Conservation (phyloP, 2,113 vertebrate species). For the Pterocles gutturalis region DNA sequence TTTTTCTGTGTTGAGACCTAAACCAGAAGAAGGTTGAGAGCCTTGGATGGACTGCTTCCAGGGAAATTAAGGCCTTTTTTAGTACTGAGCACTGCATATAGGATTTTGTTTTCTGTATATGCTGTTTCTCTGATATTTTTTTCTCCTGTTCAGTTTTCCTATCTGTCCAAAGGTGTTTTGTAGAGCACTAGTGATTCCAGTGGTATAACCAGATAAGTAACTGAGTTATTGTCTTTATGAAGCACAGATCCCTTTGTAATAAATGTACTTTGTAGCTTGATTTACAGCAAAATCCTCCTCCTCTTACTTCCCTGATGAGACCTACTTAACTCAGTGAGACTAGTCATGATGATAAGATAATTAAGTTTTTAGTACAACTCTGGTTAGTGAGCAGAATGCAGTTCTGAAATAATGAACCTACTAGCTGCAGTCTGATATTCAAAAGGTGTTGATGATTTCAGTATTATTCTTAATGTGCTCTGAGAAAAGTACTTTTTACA, state of each 20-base stretch:
- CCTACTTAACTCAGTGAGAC: slow-evolving; percentile 63
- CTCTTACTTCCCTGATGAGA: slow-evolving; percentile 46
- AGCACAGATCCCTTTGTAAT: slow-evolving; percentile 42
- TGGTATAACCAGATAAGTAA: slow-evolving; percentile 24
- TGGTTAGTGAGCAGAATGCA: slow-evolving; percentile 52
- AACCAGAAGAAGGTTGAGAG: neutral
- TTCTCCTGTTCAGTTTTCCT: neutral
- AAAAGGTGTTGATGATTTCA: neutral
- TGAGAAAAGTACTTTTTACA: neutral
- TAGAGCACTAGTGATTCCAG: neutral
- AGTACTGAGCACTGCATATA: neutral
- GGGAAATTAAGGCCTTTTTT: neutral
- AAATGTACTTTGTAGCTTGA: slow-evolving; percentile 46
- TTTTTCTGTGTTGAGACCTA: neutral
- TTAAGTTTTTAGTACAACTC: slow-evolving; percentile 68
- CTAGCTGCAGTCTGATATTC: neutral
- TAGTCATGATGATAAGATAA: slow-evolving; percentile 63
- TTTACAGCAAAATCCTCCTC: slow-evolving; percentile 54
- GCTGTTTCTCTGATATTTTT: neutral
- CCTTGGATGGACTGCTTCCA: neutral
- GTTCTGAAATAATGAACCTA: slow-evolving; percentile 16
- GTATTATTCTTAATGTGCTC: neutral
- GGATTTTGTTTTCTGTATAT: neutral
- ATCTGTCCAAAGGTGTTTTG: neutral
- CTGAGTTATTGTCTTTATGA: slow-evolving; percentile 9